Conservation (phyloP, 1,140 invertebrate genomes). For the Drosophila sp. region DNA sequence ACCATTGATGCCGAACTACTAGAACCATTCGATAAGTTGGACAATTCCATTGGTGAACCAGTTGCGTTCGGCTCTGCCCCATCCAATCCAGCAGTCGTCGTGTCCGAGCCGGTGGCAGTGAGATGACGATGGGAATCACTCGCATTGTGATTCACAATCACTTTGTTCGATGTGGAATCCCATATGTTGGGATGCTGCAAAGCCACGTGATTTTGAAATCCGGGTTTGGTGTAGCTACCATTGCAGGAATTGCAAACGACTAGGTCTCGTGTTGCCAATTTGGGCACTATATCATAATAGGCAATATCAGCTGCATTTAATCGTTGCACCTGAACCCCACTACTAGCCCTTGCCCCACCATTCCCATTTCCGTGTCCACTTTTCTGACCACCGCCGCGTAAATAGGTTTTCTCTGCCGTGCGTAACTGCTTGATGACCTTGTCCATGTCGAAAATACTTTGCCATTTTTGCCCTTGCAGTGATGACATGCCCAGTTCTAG, state of each 20-base stretch:
- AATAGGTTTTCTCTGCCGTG: constrained; percentile 65
- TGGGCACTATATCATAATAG: constrained; percentile 77
- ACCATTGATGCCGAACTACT: constrained; percentile 50
- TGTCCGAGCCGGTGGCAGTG: constrained; percentile 37
- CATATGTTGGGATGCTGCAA: constrained; percentile 73
- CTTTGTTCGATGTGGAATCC: constrained; percentile 67
- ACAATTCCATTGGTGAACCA: constrained; percentile 61
- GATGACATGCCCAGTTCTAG: constrained; percentile 28
- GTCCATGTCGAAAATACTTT: constrained; percentile 72
- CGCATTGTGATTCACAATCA: constrained; percentile 25
- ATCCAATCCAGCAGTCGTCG: constrained; percentile 14
- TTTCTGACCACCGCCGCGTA: constrained; percentile 48
- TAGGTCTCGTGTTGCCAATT: constrained; percentile 63
- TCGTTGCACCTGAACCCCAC: constrained; percentile 66
- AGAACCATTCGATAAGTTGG: constrained; percentile 66
- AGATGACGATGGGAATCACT: constrained; percentile 20
- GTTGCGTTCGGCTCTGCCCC: constrained; percentile 17
- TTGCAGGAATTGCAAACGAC: constrained; percentile 69
- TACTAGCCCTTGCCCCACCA: constrained; percentile 14
- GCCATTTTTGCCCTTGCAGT: constrained; percentile 75
- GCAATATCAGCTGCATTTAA: constrained; percentile 70
- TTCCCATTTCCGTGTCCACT: constrained; percentile 5
- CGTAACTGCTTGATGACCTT: constrained; percentile 77
- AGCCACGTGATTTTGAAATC: constrained; percentile 75
- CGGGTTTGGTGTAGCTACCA: constrained; percentile 71